Percentiles rank a stretch among this genome's conserved stretches.
Conservation (phyloP, 2,113 vertebrate species). For the Gallinago paraguaiae region DNA sequence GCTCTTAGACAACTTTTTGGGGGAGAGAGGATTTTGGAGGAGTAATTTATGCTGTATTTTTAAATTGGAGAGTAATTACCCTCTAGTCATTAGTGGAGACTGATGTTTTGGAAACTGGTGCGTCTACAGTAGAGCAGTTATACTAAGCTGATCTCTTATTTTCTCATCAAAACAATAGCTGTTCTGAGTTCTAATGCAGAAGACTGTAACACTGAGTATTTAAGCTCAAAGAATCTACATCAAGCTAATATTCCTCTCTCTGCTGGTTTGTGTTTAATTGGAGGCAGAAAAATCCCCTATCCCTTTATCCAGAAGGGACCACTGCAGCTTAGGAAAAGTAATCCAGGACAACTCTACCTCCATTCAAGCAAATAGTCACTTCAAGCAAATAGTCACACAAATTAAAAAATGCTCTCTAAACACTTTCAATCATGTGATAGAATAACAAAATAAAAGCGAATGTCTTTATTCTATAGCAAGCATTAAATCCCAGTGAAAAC, state of each 20-base stretch:
- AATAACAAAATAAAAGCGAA: background rate
- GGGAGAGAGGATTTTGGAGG: background rate
- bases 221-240: background rate
- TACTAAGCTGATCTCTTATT: background rate
- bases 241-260: background rate
- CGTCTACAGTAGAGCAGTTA: background rate
- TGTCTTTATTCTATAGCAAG: background rate
- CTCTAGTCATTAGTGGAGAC: background rate
- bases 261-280: background rate
- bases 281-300: background rate
- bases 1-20: background rate
- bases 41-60: background rate
- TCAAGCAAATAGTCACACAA: background rate
- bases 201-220: background rate
- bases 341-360: background rate
- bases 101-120: background rate
- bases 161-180: background rate
- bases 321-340: background rate
- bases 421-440: background rate
- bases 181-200: background rate
- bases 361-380: background rate
- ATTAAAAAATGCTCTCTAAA: background rate
- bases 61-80: background rate
- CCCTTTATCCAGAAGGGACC: background rate
- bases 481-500: background rate